phyloP scores from a whole-genome alignment of 1,140 invertebrate species.

The Micrasema minimum region DNA sequence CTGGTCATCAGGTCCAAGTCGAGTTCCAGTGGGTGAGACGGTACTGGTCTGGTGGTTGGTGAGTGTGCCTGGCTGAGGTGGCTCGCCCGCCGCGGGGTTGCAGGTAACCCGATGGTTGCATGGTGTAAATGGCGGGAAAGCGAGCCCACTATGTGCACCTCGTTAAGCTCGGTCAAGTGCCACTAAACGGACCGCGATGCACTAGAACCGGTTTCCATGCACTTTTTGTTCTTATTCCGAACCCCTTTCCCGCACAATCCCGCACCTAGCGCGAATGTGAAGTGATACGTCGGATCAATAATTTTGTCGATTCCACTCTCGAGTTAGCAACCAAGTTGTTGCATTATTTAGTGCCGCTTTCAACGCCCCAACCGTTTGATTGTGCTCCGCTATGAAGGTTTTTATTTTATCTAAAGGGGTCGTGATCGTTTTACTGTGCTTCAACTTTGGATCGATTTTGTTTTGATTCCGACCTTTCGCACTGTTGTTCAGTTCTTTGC shows the following conservation, averaged over 20 bases:
- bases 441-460: too few species aligned
- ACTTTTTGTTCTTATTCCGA: conserved; percentile 9
- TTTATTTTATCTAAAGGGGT: too few species aligned
- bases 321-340: conserved; percentile 27
- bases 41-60: too few species aligned
- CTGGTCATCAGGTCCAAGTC: too few species aligned
- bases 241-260: conserved; percentile 14
- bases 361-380: background rate
- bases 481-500: too few species aligned
- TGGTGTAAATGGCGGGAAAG: conserved; percentile 30
- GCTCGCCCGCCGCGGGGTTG: conserved; percentile 4
- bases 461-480: too few species aligned
- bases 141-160: conserved; percentile 10
- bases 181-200: conserved; percentile 37
- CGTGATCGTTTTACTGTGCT: too few species aligned
- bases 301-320: conserved; percentile 28
- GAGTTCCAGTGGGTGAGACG: too few species aligned
- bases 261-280: conserved; percentile 25
- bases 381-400: too few species aligned
- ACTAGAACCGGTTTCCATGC: conserved; percentile 28
- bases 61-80: too few species aligned
- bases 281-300: conserved; percentile 29
- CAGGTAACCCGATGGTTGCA: background rate
- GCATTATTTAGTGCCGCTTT: conserved; percentile 17
- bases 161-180: conserved; percentile 32